phyloP scores from a whole-genome alignment of 37 sponge, comb jelly and placozoan genomes.

The Diacarnus erythraeanus region DNA sequence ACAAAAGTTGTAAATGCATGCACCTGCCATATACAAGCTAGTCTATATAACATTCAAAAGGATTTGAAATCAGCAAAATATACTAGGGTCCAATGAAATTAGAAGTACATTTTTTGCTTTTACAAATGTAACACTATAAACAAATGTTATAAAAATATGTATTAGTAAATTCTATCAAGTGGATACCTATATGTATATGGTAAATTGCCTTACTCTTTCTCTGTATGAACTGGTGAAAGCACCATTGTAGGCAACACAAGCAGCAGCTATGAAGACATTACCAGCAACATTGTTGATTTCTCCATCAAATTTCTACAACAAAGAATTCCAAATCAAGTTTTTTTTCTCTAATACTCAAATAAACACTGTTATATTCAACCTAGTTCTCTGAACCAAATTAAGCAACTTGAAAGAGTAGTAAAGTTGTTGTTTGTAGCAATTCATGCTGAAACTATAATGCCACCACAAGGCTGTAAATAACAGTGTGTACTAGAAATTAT shows the following conservation, averaged over 20 bases:
- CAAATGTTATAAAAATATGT: neutral
- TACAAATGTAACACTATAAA: neutral
- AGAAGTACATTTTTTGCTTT: no score
- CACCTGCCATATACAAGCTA: no score
- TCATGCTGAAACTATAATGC: neutral
- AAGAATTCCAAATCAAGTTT: neutral
- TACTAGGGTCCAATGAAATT: no score
- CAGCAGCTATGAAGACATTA: constrained; percentile 97
- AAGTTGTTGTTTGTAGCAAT: no score
- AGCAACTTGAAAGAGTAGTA: neutral
- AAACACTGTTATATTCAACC: no score
- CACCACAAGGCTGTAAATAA: neutral
- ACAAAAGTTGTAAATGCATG: no score
- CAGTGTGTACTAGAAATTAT: neutral
- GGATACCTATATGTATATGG: neutral
- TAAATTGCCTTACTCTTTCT: constrained; percentile 47
- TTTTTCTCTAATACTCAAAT: no score
- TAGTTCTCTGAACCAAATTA: no score
- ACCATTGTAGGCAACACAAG: constrained; percentile 98
- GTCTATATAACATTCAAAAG: no score
- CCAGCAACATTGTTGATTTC: constrained; percentile 99
- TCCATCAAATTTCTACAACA: constrained; percentile 61
- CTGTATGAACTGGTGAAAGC: constrained; percentile 95
- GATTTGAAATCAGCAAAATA: no score
- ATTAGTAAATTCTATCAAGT: neutral